Conservation (phyloP, 2,797 vertebrate species). For the Tragopan temminckii region DNA sequence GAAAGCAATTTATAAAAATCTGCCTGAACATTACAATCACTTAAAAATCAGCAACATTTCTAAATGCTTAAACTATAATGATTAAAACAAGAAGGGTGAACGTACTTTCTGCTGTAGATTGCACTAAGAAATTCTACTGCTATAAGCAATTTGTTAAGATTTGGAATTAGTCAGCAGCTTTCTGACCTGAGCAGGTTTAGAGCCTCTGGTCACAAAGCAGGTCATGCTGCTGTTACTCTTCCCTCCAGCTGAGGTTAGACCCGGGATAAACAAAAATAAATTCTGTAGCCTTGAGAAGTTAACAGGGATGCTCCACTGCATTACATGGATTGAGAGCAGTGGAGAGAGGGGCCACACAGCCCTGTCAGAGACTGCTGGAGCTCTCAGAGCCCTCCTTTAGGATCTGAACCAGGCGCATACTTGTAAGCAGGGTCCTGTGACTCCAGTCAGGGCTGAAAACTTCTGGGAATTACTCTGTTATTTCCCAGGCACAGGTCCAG, state of each 20-base stretch:
- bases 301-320: not conserved
- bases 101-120: not conserved
- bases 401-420: not conserved
- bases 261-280: slow-evolving; percentile 57
- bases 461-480: not conserved
- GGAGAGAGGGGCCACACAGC: not conserved
- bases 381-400: not conserved
- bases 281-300: slow-evolving; percentile 20
- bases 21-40: slow-evolving; percentile 50
- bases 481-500: not conserved
- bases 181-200: slow-evolving; percentile 33
- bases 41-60: slow-evolving; percentile 11
- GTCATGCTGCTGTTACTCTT: slow-evolving; percentile 4
- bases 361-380: not conserved
- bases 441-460: not conserved
- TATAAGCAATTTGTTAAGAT: slow-evolving; percentile 25
- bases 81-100: slow-evolving; percentile 41
- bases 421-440: not conserved
- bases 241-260: slow-evolving; percentile 28
- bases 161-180: slow-evolving; percentile 56
- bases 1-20: slow-evolving; percentile 73
- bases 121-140: slow-evolving; percentile 31
- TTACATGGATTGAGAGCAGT: not conserved
- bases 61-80: slow-evolving; percentile 47
- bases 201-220: slow-evolving; percentile 41